phyloP scores from a whole-genome alignment of 2,888 invertebrate genomes.

The Synergus itoensis region DNA sequence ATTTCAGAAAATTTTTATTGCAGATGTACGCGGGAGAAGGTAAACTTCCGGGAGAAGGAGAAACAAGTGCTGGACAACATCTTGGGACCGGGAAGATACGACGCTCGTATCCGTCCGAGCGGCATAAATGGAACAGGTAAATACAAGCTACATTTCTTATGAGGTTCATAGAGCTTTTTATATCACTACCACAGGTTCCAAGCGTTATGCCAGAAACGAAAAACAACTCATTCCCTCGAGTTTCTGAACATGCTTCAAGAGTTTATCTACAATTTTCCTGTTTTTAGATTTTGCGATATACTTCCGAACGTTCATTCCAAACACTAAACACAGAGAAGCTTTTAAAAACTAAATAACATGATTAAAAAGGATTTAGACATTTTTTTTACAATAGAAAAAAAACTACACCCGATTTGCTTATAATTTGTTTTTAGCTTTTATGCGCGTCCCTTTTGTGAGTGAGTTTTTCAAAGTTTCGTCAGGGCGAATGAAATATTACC shows the following conservation, averaged over 20 bases:
- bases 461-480: background rate
- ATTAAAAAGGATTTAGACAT: background rate
- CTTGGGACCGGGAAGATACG: conserved; percentile 93
- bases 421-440: background rate
- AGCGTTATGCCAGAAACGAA: background rate
- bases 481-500: background rate
- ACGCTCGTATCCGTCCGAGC: conserved; percentile 94
- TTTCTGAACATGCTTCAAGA: conserved; percentile 11
- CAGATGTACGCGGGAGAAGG: conserved; percentile 88
- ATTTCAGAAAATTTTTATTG: conserved; percentile 47
- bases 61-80: conserved; percentile 96
- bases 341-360: no score
- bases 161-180: conserved; percentile 53
- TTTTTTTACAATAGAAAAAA: background rate
- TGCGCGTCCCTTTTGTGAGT: background rate
- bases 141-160: conserved; percentile 67
- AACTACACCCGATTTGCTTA: background rate
- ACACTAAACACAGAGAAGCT: no score
- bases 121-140: conserved; percentile 97
- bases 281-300: background rate
- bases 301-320: background rate
- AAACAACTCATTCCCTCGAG: conserved; percentile 32
- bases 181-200: conserved; percentile 45
- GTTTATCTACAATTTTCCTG: background rate
- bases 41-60: conserved; percentile 96